phyloP scores from a whole-genome alignment of 1,140 invertebrate species.

The Hyles vespertilio region DNA sequence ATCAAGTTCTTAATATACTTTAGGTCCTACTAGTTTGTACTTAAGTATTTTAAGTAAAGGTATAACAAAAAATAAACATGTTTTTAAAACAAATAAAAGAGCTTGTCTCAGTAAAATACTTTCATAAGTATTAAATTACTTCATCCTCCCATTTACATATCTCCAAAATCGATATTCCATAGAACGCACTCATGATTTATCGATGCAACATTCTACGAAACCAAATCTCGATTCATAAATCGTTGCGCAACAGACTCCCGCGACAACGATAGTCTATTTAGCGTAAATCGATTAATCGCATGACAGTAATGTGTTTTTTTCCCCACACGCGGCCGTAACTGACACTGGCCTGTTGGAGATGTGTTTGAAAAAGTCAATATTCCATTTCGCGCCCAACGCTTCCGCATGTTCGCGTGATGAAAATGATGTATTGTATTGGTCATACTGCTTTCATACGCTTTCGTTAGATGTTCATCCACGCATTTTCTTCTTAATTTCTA shows the following conservation, averaged over 20 bases:
- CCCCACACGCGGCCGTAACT: slow-evolving; percentile 46
- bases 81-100: too few species aligned
- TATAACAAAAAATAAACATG: too few species aligned
- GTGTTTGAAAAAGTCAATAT: slow-evolving; percentile 57
- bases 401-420: slow-evolving; percentile 66
- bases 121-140: too few species aligned
- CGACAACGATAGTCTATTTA: slow-evolving; percentile 2
- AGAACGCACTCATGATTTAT: too few species aligned
- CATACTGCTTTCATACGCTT: slow-evolving; percentile 65
- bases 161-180: too few species aligned
- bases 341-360: slow-evolving; percentile 63
- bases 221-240: background rate
- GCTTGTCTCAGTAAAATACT: too few species aligned
- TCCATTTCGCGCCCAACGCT: slow-evolving; percentile 57
- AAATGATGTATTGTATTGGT: slow-evolving; percentile 69
- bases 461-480: slow-evolving; percentile 38
- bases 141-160: too few species aligned
- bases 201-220: too few species aligned
- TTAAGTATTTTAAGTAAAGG: too few species aligned
- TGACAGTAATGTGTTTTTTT: slow-evolving; percentile 32
- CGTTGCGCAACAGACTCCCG: background rate
- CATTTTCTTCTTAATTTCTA: too few species aligned
- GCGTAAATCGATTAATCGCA: slow-evolving; percentile 31
- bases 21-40: too few species aligned
- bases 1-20: too few species aligned